A percentile compares a stretch with the other conserved stretches of the same genome.
Conservation (phyloP, 2,113 vertebrate species). For the Mirza zaza region DNA sequence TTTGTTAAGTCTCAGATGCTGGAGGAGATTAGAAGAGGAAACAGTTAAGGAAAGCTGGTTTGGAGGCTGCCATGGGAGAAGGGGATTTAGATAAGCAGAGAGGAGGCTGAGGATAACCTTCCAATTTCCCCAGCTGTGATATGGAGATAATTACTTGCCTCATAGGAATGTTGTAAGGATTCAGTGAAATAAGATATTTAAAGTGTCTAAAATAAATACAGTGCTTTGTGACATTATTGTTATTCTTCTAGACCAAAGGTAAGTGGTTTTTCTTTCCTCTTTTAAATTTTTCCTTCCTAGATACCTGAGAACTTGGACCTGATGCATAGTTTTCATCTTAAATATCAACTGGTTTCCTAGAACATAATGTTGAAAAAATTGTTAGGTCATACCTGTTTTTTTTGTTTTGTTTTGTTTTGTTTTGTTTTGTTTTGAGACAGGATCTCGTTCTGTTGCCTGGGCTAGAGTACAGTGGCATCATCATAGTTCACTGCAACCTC, state of each 20-base stretch:
- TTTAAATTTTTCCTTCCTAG: background rate
- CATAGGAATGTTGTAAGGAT: background rate
- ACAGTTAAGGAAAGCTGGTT: background rate
- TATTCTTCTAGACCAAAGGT: background rate
- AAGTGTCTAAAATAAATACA: background rate
- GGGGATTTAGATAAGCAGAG: background rate
- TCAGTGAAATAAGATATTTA: background rate
- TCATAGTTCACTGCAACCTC: no score
- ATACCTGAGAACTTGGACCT: background rate
- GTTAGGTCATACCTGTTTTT: background rate
- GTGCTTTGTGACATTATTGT: background rate
- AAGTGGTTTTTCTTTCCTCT: constrained; percentile 22
- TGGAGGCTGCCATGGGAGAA: background rate
- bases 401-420: no score
- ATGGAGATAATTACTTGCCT: background rate
- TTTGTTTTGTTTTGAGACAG: no score
- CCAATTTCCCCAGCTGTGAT: background rate
- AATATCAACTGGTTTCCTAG: background rate
- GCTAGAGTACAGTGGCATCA: no score
- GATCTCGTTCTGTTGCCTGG: no score
- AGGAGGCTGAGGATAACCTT: background rate
- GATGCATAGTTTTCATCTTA: constrained; percentile 11
- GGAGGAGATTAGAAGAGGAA: background rate
- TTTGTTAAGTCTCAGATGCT: constrained; percentile 35
- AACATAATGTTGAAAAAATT: constrained; percentile 32